Conservation (phyloP, 2,888 invertebrate genomes). For the Ctena decussata region DNA sequence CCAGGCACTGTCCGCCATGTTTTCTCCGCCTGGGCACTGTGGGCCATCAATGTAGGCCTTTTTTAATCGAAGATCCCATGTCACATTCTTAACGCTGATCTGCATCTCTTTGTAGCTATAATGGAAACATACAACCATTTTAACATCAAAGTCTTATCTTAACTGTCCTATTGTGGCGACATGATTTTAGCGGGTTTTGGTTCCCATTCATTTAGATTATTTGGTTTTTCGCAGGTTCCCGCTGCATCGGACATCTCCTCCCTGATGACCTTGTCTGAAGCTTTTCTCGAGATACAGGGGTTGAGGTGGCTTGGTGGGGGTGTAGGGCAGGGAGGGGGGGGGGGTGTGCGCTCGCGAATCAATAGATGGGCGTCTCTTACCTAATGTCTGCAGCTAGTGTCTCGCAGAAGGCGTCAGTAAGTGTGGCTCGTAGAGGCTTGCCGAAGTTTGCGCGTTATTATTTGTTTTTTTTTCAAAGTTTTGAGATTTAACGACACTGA, state of each 20-base stretch:
- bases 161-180: not conserved
- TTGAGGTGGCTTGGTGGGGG: no score
- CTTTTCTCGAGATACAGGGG: not conserved
- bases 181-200: not conserved
- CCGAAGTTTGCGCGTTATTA: no score
- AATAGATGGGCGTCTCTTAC: no score
- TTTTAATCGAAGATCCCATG: conserved; percentile 55
- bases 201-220: not conserved
- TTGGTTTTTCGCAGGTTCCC: not conserved
- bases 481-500: no score
- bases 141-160: not conserved
- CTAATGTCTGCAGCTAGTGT: no score
- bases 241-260: not conserved
- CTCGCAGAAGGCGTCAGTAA: no score
- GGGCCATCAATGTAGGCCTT: conserved; percentile 55
- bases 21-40: not conserved
- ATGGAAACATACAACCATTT: not conserved
- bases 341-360: no score
- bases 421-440: no score
- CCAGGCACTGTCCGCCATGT: conserved; percentile 43
- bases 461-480: no score
- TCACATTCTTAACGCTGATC: conserved; percentile 52
- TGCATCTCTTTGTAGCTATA: conserved; percentile 64
- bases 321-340: no score
- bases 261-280: not conserved